A percentile compares a stretch with the other conserved stretches of the same genome.
Conservation (phyloP, 1,140 invertebrate genomes). For the Spodoptera litura region DNA sequence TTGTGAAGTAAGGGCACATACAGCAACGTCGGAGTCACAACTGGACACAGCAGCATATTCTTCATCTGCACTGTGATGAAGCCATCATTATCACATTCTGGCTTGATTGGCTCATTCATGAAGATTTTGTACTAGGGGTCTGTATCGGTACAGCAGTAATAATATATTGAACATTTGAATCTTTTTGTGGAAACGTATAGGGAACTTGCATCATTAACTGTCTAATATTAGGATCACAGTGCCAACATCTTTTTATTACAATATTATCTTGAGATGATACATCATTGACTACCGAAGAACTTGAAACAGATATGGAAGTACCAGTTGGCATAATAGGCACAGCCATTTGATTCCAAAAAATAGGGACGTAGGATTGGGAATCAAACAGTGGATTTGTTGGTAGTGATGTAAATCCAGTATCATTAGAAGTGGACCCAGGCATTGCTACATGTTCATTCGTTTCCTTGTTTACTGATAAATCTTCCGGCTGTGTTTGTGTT, state of each 20-base stretch:
- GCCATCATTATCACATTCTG: too few species aligned
- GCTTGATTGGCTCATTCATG: too few species aligned
- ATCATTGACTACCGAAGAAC: slow-evolving; percentile 16
- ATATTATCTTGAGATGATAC: slow-evolving; percentile 35
- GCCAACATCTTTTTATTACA: slow-evolving; percentile 55
- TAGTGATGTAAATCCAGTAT: slow-evolving; percentile 49
- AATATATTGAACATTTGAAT: slow-evolving; percentile 32
- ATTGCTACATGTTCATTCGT: slow-evolving; percentile 10
- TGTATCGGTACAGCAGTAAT: slow-evolving; percentile 39
- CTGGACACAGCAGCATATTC: too few species aligned
- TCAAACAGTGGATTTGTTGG: slow-evolving; percentile 45
- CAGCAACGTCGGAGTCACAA: too few species aligned
- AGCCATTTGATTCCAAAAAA: slow-evolving; percentile 65
- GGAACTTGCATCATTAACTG: not conserved
- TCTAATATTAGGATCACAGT: slow-evolving; percentile 63
- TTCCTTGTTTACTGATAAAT: slow-evolving; percentile 52
- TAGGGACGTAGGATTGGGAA: slow-evolving; percentile 50
- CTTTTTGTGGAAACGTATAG: not conserved
- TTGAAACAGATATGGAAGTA: slow-evolving; percentile 23
- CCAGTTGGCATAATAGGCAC: slow-evolving; percentile 51
- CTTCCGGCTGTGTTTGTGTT: slow-evolving; percentile 52
- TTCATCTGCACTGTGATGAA: too few species aligned
- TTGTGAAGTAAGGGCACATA: too few species aligned
- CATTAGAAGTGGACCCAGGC: slow-evolving; percentile 12
- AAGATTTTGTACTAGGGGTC: slow-evolving; percentile 30